These are phyloP conservation scores for Lates japonicus DNA, from an alignment of 2,797 vertebrate species.

Conservation along the genomic window DNA sequence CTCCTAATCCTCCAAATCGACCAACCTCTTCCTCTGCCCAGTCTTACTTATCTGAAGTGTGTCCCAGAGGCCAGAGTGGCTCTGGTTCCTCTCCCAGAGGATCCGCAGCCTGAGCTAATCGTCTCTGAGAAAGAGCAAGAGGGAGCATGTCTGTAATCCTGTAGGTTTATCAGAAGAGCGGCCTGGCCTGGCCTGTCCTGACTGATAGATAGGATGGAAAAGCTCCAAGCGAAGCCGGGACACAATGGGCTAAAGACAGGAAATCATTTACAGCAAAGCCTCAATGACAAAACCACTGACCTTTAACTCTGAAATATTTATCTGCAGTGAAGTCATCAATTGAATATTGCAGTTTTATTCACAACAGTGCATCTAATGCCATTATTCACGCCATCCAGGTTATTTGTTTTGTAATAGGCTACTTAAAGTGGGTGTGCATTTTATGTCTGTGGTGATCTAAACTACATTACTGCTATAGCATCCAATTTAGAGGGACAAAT, in stretches of 20 bases:
- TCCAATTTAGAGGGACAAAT: conserved; percentile 69
- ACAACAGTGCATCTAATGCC: conserved; percentile 41
- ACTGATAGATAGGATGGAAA: conserved; percentile 68
- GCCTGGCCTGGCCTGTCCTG: conserved; percentile 63
- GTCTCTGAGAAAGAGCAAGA: conserved; percentile 64
- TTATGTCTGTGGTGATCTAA: conserved; percentile 52
- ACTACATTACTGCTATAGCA: conserved; percentile 52
- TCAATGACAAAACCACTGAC: conserved; percentile 74
- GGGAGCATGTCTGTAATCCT: conserved; percentile 83
- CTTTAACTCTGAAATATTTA: conserved; percentile 67
- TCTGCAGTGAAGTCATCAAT: conserved; percentile 63
- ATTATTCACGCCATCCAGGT: conserved; percentile 58
- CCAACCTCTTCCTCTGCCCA: conserved; percentile 62
- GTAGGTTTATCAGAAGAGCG: conserved; percentile 82
- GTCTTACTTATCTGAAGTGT: conserved; percentile 69
- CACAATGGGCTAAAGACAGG: conserved; percentile 59
- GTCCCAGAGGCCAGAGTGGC: conserved; percentile 78
- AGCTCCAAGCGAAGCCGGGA: conserved; percentile 56
- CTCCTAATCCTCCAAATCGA: conserved; percentile 68
- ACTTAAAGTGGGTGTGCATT: conserved; percentile 54
- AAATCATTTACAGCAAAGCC: conserved; percentile 69
- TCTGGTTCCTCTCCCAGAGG: conserved; percentile 83
- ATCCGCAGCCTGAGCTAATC: conserved; percentile 79
- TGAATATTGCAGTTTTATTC: conserved; percentile 52
- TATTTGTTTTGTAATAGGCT: conserved; percentile 69